Evolutionary conservation across 2,113 vertebrate genomes (phyloP), one percentile per base, ranked within the genome.

Genomic region (Sprattus sprattus): DNA sequence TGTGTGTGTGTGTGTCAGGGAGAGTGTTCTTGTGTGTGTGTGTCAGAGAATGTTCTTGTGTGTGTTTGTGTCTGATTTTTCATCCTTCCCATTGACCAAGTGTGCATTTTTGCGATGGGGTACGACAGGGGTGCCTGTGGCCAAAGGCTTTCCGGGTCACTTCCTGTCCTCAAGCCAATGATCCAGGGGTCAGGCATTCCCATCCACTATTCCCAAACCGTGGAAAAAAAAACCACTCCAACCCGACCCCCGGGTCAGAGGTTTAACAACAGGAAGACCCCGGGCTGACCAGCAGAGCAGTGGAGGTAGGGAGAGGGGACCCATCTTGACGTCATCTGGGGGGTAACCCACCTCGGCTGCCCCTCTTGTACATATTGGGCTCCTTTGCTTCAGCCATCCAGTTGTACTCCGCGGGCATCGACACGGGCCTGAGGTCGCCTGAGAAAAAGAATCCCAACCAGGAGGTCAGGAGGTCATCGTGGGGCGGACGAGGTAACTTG

Each of bases 401-500:
- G 82, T 92, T 95, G 95, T 95, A 95, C 91, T 97, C 95, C 45
- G 95, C 93, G 46, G 96, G 95, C 94, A 97, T 95, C 39, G 94
- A 96, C 91, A 97, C 92, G 18, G 96, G 97, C 89, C 96, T 96
- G 93, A 96, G 92, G 92, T 97, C 97, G 93, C 95, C 97, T 98
- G 93, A 13, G 64, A 32, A 87, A 95, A 96, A 91, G 28, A 95
- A 86, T 88, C 84, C 91, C 91, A 96, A 94, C 88, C 92, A 90
- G 82, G 87, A 93, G 39, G 83, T 91, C 92, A 90, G 82, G 87
- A 93, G 39, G 83, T 91, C 83, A 84, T 5, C 45, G 32, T 32
- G 78, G 78, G 78, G 78, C 44, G 49, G 45, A 64, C 64, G 8
- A 28, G 28, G 28, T 28, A 28, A 32, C 25, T 71, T 15, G 13